These are phyloP conservation scores for Styela plicata DNA, from an alignment of 23 tunicate species.

Conservation along the genomic window DNA sequence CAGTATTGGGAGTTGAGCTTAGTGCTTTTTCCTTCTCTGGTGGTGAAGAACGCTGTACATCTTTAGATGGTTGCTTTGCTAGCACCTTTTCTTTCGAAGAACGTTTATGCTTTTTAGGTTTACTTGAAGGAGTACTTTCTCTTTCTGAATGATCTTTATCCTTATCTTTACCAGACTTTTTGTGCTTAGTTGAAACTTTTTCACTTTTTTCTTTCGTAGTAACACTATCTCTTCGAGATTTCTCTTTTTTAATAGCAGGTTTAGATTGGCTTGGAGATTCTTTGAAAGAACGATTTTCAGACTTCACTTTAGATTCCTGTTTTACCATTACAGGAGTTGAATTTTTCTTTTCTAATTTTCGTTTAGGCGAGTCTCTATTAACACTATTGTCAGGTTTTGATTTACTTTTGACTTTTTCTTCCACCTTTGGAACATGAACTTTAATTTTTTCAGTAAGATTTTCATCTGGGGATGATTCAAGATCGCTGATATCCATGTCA, in stretches of 20 bases:
- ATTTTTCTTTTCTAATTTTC: background rate
- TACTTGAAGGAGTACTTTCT: background rate
- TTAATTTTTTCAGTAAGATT: slow-evolving; percentile 25
- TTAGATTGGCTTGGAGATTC: background rate
- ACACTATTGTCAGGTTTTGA: background rate
- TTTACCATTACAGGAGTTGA: background rate
- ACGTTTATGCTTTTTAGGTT: slow-evolving; percentile 28
- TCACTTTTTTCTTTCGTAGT: slow-evolving; percentile 1
- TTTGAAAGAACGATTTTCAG: background rate
- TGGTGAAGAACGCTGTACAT: background rate
- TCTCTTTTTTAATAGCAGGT: background rate
- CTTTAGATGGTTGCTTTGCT: background rate
- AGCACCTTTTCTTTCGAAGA: slow-evolving; percentile 17
- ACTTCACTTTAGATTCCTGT: background rate
- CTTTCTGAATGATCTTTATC: slow-evolving; percentile 20
- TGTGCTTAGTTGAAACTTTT: slow-evolving; percentile 1
- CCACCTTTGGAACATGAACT: slow-evolving; percentile 39
- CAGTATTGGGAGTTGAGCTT: background rate
- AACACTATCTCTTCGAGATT: background rate
- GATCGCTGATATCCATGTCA: slow-evolving; percentile 62
- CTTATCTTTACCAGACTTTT: slow-evolving; percentile 14
- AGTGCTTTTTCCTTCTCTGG: background rate
- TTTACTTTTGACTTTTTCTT: background rate
- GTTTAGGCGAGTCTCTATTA: background rate
- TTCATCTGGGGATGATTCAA: slow-evolving; percentile 35